Evolutionary conservation across 2,797 vertebrate genomes (phyloP).

Genomic region (Florisuga fusca): DNA sequence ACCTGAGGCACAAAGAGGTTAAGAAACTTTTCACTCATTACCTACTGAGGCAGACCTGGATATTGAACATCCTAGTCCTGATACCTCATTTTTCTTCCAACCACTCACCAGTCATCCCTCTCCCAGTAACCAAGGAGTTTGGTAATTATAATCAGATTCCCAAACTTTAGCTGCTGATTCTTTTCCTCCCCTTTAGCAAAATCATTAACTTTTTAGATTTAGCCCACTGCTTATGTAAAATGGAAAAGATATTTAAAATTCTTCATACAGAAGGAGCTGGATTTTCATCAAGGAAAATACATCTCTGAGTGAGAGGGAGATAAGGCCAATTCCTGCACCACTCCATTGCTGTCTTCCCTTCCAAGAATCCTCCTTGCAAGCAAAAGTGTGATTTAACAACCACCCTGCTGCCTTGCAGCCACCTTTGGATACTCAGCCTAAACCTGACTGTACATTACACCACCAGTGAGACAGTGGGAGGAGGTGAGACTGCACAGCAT

Average conservation of each 20-base stretch:
- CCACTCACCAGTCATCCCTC: background rate
- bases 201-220: background rate
- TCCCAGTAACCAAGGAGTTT: background rate
- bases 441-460: background rate
- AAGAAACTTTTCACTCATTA: background rate
- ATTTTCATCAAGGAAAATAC: background rate
- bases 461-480: slow-evolving; percentile 29
- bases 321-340: background rate
- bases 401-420: background rate
- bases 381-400: background rate
- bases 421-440: background rate
- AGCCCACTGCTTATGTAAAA: background rate
- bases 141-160: background rate
- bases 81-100: background rate
- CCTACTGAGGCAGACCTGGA: background rate
- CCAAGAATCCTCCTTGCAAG: background rate
- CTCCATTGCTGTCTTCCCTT: background rate
- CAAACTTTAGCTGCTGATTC: background rate
- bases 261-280: background rate
- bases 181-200: background rate
- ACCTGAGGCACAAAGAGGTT: slow-evolving; percentile 2
- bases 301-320: background rate
- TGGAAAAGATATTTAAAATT: background rate
- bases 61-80: background rate
- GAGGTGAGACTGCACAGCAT: slow-evolving; percentile 30